Evolutionary conservation across 2,888 invertebrate species (phyloP), one percentile per base, ranked within the genome.

Genomic region (Drosophila phalerata): DNA sequence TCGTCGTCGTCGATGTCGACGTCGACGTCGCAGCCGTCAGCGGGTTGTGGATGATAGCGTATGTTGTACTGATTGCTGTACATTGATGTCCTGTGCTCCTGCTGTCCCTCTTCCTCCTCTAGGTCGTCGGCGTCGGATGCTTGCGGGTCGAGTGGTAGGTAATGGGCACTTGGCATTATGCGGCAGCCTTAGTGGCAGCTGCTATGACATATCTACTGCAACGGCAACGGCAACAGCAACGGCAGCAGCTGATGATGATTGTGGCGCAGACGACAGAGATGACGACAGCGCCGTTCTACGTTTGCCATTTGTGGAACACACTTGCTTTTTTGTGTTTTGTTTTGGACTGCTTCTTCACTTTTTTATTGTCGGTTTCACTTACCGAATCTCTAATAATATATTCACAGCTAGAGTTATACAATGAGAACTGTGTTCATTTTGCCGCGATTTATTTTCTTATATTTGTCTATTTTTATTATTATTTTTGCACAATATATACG

Each of bases 161-260:
- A 85, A 32, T 80, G 85, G 62, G 85, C 89, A 74, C 89, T 85
- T 58, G 85, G 82, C 85, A 85, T 85, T 65, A 51, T 77, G 58
- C 58, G 32, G 63, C 62, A 56, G 45, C 40, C 40, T 51, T 67
- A 73, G 19, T 58, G 45, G 67, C 65, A 28, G 71, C 38, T 42
- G 60, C 51, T 37, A 52, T 38, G 17, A 15, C 17, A 48, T 28
- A 48, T 30, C 43, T 28, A 61, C 55, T 38, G 52, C 43, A 51
- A 52, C 51, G 22, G 64, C 55, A 30, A 17, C 45, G 13, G 43
- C 49, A 58, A 64, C 48, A 19, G 53, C 67, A 25, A 45, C 43
- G 42, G 51, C 40, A 19, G 69, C 45, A 55, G 63, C 30, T 42
- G 63, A 9, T 43, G 60, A 28, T 22, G 58, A 34, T 37, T 43